Evolutionary conservation across 2,888 invertebrate species (phyloP).

Genomic region (Argyresthia goedartella): DNA sequence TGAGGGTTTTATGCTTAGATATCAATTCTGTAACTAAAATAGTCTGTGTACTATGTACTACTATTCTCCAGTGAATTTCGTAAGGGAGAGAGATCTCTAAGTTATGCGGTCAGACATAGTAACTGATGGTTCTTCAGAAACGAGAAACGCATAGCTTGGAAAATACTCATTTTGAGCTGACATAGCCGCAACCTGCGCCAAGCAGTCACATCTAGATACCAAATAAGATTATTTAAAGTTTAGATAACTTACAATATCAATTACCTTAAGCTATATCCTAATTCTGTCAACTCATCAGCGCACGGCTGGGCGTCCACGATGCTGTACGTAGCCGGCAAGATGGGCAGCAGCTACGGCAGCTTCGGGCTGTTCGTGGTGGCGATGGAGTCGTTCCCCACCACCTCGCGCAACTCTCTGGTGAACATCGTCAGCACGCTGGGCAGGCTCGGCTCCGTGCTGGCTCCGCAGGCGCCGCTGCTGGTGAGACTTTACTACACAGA

Average conservation of each 20-base stretch:
- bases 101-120: too few relatives aligned
- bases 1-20: not conserved
- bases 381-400: slow-evolving; percentile 79
- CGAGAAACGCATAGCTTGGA: too few relatives aligned
- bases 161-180: too few relatives aligned
- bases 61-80: too few relatives aligned
- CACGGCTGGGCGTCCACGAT: slow-evolving; percentile 51
- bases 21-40: not conserved
- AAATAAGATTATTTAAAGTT: too few relatives aligned
- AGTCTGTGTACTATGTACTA: too few relatives aligned
- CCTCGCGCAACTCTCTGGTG: slow-evolving; percentile 73
- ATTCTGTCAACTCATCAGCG: slow-evolving; percentile 34
- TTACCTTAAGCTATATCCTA: too few relatives aligned
- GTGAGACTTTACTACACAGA: slow-evolving; percentile 47
- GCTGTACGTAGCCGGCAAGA: slow-evolving; percentile 74
- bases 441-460: slow-evolving; percentile 73
- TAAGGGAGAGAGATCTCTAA: too few relatives aligned
- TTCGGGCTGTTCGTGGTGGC: slow-evolving; percentile 76
- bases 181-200: too few relatives aligned
- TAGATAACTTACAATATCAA: too few relatives aligned
- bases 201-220: too few relatives aligned
- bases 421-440: slow-evolving; percentile 76
- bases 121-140: too few relatives aligned
- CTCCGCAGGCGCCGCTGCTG: slow-evolving; percentile 75
- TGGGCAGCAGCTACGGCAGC: slow-evolving; percentile 76